Evolutionary conservation across 2,888 invertebrate species (phyloP).

Genomic region (Lycophotia porphyrea): DNA sequence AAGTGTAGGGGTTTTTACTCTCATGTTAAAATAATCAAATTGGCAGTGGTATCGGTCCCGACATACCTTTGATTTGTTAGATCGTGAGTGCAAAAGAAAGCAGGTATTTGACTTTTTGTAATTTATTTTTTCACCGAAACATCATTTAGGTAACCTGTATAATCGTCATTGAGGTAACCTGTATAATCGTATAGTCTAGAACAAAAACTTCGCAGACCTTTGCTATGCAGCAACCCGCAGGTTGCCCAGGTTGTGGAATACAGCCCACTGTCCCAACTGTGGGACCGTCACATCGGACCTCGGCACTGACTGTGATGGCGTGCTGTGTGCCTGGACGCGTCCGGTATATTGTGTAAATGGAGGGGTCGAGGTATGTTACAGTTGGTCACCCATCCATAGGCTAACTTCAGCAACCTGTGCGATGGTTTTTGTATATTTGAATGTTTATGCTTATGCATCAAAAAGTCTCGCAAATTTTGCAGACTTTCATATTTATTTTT

Average conservation of each 20-base stretch:
- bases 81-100: background rate
- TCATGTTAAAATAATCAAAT: background rate
- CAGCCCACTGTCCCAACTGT: background rate
- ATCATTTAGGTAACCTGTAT: background rate
- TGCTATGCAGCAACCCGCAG: background rate
- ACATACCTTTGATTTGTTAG: background rate
- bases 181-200: background rate
- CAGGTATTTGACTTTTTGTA: background rate
- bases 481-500: background rate
- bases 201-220: background rate
- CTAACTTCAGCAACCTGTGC: too few relatives aligned
- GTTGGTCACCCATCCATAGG: too few relatives aligned
- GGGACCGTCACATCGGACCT: constrained; percentile 55
- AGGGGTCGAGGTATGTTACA: too few relatives aligned
- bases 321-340: constrained; percentile 82
- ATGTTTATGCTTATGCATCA: background rate
- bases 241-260: background rate
- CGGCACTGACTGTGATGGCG: constrained; percentile 87
- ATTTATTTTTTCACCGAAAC: background rate
- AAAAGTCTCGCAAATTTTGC: background rate
- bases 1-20: background rate
- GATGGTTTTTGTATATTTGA: too few relatives aligned
- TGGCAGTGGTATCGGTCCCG: background rate
- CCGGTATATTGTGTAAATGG: constrained; percentile 87
- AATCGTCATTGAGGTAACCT: background rate